Percentiles rank a stretch among this genome's conserved stretches.
Evolutionary conservation across 2,797 vertebrate genomes (phyloP).

Genomic region (Stomatorhinus walkeri): DNA sequence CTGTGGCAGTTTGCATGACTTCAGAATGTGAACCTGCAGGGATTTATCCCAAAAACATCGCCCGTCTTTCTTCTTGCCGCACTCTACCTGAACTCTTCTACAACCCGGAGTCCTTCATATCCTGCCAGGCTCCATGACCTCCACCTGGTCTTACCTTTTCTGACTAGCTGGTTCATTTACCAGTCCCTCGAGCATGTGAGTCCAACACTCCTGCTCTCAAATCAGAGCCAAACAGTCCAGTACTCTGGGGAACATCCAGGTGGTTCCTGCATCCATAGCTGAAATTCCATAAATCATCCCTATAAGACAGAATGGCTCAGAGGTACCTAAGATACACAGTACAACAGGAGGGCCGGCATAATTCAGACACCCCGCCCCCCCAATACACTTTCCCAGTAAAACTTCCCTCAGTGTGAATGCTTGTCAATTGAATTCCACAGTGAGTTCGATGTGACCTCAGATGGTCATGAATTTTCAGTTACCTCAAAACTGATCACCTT

Average conservation of each 20-base stretch:
- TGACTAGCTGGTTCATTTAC: background rate
- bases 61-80: background rate
- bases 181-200: background rate
- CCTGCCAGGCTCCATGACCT: background rate
- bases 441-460: background rate
- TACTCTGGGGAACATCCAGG: background rate
- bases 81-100: background rate
- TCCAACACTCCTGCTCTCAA: background rate
- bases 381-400: background rate
- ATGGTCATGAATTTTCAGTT: constrained; percentile 15
- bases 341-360: background rate
- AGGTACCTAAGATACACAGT: background rate
- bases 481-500: background rate
- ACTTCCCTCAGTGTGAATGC: background rate
- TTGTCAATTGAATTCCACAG: background rate
- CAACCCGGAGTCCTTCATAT: background rate
- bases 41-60: background rate
- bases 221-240: background rate
- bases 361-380: background rate
- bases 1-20: background rate
- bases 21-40: background rate
- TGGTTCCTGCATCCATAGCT: background rate
- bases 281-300: constrained; percentile 4
- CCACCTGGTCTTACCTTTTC: background rate
- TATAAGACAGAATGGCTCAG: background rate